Conservation (phyloP, 1,140 invertebrate species). For the Drosophila virilis region DNA sequence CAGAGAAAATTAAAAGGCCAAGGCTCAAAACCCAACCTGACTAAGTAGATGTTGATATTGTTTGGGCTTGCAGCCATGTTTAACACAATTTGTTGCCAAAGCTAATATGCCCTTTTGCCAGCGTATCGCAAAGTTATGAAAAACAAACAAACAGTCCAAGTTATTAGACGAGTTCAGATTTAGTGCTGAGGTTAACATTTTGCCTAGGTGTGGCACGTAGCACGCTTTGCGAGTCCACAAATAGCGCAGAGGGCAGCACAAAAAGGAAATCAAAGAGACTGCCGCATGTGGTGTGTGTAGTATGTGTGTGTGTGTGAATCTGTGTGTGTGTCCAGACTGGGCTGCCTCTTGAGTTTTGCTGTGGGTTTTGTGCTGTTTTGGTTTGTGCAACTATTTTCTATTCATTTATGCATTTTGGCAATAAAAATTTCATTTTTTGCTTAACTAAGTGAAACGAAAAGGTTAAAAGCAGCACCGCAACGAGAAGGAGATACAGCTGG, state of each 20-base stretch:
- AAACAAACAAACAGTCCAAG: constrained; percentile 43
- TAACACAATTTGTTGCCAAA: background rate
- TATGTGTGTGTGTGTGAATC: constrained; percentile 20
- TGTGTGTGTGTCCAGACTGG: constrained; percentile 12
- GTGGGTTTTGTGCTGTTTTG: constrained; percentile 41
- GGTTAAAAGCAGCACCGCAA: constrained; percentile 57
- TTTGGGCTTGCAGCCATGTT: background rate
- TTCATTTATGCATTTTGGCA: constrained; percentile 82
- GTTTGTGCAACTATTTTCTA: constrained; percentile 75
- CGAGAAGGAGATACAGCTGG: constrained; percentile 10
- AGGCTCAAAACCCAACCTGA: no score
- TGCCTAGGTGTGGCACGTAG: constrained; percentile 37
- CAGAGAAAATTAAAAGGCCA: no score
- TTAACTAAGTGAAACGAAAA: constrained; percentile 82
- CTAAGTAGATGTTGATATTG: no score
- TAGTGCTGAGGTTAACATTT: constrained; percentile 62
- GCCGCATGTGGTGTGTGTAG: constrained; percentile 41
- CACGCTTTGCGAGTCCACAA: constrained; percentile 25
- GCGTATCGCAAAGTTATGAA: constrained; percentile 38
- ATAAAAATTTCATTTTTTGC: constrained; percentile 81
- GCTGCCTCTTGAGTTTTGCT: background rate
- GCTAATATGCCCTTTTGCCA: background rate
- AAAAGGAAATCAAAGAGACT: constrained; percentile 27
- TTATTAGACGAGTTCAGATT: constrained; percentile 53
- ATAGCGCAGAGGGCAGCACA: constrained; percentile 34